Conservation (phyloP, 2,888 invertebrate genomes). For the Liodrosophila aerea region DNA sequence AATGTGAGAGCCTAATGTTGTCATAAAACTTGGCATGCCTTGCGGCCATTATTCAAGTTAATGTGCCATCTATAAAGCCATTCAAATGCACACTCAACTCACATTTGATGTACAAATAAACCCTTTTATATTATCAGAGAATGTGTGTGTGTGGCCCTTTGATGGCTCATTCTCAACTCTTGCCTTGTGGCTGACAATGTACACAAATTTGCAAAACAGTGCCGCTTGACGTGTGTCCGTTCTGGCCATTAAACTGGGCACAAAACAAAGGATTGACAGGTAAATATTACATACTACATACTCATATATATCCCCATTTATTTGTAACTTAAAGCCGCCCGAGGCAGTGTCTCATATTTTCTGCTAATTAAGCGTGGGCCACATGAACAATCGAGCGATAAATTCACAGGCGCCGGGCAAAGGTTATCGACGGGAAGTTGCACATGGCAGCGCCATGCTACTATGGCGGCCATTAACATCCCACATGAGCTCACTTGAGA, state of each 20-base stretch:
- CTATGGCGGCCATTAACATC: constrained; percentile 44
- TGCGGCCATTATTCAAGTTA: constrained; percentile 43
- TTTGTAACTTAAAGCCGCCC: not conserved
- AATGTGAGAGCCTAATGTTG: constrained; percentile 12
- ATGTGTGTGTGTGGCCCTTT: constrained; percentile 21
- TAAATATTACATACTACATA: constrained; percentile 2
- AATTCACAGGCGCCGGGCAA: constrained; percentile 53
- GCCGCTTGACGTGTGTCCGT: constrained; percentile 48
- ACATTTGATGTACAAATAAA: constrained; percentile 28
- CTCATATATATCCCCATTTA: not conserved
- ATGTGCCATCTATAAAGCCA: constrained; percentile 28
- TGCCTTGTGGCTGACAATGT: constrained; percentile 38
- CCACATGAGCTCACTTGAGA: constrained; percentile 56
- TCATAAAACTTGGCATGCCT: constrained; percentile 15
- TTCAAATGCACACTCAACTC: constrained; percentile 8
- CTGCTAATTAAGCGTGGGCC: constrained; percentile 45
- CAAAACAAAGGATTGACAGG: constrained; percentile 27
- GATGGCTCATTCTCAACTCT: constrained; percentile 10
- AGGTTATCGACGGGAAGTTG: constrained; percentile 71
- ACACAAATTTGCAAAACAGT: constrained; percentile 41
- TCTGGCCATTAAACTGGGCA: constrained; percentile 39
- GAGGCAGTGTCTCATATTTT: not conserved
- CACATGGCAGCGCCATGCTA: constrained; percentile 56
- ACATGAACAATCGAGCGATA: constrained; percentile 55
- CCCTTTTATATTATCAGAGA: constrained; percentile 16